phyloP scores from a whole-genome alignment of 1,140 invertebrate genomes.

The Diploscapter pachys region DNA sequence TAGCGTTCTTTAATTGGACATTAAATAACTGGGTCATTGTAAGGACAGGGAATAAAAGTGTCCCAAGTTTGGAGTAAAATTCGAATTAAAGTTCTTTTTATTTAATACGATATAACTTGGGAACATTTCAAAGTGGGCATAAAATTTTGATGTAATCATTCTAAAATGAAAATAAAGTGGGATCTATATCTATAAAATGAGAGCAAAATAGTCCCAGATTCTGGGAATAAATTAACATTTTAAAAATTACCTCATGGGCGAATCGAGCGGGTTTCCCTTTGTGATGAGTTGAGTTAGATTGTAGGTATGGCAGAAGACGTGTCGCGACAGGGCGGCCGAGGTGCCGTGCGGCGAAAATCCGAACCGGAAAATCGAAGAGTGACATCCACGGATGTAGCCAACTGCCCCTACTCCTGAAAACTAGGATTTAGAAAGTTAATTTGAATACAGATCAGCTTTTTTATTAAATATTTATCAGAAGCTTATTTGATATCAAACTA shows the following conservation, averaged over 20 bases:
- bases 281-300: conserved; percentile 42
- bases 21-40: no score
- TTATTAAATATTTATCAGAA: no score
- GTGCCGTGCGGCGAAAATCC: conserved; percentile 45
- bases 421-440: neutral
- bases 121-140: neutral
- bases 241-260: conserved; percentile 41
- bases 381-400: conserved; percentile 52
- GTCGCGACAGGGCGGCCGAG: conserved; percentile 32
- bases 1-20: no score
- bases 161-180: conserved; percentile 19
- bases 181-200: conserved; percentile 17
- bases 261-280: conserved; percentile 42
- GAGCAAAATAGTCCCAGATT: conserved; percentile 13
- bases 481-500: no score
- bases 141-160: conserved; percentile 12
- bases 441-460: no score
- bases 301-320: conserved; percentile 45
- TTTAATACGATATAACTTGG: conserved; percentile 17
- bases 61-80: no score
- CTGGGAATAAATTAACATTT: neutral
- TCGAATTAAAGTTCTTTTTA: conserved; percentile 10
- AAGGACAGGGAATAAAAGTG: no score
- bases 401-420: conserved; percentile 45
- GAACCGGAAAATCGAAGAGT: conserved; percentile 38